These are phyloP conservation scores for Drosophila mimica DNA, from an alignment of 2,888 invertebrate species.

Conservation along the genomic window DNA sequence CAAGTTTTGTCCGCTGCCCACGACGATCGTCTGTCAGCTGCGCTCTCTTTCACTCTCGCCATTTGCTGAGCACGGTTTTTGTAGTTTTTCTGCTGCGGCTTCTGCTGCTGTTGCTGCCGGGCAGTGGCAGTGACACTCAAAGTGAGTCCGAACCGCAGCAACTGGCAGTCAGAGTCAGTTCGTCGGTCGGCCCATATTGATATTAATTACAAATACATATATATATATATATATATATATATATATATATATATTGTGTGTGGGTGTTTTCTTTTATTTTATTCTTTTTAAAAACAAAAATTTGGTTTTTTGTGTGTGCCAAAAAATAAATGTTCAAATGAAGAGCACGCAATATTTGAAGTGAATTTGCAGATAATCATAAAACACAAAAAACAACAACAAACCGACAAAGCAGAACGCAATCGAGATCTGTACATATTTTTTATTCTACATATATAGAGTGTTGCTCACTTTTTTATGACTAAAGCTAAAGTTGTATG, in stretches of 20 bases:
- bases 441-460: conserved; percentile 22
- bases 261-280: conserved; percentile 57
- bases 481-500: conserved; percentile 57
- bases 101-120: conserved; percentile 38
- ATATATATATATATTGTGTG: conserved; percentile 29
- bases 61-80: conserved; percentile 13
- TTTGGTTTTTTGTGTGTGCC: conserved; percentile 46
- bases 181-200: conserved; percentile 68
- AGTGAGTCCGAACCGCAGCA: conserved; percentile 38
- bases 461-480: conserved; percentile 44
- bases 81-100: conserved; percentile 22
- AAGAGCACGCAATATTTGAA: conserved; percentile 55
- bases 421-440: conserved; percentile 26
- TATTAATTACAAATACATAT: conserved; percentile 36
- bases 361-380: conserved; percentile 64
- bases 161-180: conserved; percentile 64
- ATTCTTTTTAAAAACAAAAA: conserved; percentile 46
- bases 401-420: conserved; percentile 48
- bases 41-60: conserved; percentile 22
- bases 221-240: conserved; percentile 13
- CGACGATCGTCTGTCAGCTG: conserved; percentile 28
- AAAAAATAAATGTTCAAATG: conserved; percentile 45
- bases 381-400: conserved; percentile 38
- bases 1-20: conserved; percentile 30
- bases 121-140: conserved; percentile 78